A percentile compares a stretch with the other conserved stretches of the same genome.
Evolutionary conservation across 2,888 invertebrate species (phyloP).

Genomic region (Oegoconia quadripuncta): DNA sequence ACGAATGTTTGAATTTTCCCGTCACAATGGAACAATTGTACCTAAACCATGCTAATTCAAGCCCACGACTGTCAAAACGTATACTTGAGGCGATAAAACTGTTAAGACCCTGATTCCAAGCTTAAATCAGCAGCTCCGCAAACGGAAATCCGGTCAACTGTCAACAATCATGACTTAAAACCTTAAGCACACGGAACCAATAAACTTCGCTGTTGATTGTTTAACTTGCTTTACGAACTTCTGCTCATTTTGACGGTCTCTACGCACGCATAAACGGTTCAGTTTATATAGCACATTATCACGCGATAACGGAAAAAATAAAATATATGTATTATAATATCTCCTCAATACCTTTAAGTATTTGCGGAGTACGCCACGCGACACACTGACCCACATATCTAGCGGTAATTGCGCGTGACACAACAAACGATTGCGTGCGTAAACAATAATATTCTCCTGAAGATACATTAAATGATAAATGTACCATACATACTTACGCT

Average conservation of each 20-base stretch:
- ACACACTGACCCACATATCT: slow-evolving; percentile 61
- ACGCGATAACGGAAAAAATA: slow-evolving; percentile 11
- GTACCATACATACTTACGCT: no score
- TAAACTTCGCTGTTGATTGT: neutral
- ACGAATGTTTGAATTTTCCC: no score
- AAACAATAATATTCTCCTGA: slow-evolving; percentile 29
- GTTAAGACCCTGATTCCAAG: no score
- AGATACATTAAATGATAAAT: slow-evolving; percentile 27
- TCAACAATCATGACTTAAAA: no score
- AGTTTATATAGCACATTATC: slow-evolving; percentile 3
- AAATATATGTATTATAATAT: slow-evolving; percentile 3
- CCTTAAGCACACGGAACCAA: neutral
- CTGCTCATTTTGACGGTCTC: neutral
- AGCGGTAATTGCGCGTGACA: slow-evolving; percentile 60
- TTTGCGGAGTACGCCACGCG: slow-evolving; percentile 28
- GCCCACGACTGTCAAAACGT: no score
- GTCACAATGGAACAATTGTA: no score
- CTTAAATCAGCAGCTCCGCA: no score
- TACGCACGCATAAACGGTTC: neutral
- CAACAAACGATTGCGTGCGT: slow-evolving; percentile 45
- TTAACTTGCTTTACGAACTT: neutral
- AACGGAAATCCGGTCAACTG: no score
- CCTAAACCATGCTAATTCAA: no score
- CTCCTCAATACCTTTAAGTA: slow-evolving; percentile 15
- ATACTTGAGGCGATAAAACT: no score